Percentiles rank a stretch among this genome's conserved stretches.
These are phyloP conservation scores for Sylvia borin DNA, from an alignment of 2,797 vertebrate species.

Conservation along the genomic window DNA sequence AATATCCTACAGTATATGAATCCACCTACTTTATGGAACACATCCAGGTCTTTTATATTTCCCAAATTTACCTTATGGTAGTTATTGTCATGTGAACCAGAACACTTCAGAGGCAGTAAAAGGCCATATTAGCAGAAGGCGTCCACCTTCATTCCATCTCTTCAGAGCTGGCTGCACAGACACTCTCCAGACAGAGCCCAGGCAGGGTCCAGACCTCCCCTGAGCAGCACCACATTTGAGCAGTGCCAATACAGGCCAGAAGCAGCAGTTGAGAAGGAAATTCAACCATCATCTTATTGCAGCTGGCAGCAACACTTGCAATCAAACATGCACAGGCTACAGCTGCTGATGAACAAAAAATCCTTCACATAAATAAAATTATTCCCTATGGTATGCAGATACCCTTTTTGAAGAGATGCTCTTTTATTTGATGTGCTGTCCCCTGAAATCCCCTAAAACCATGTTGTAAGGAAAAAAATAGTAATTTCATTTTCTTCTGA, in stretches of 20 bases:
- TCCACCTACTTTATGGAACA: background rate
- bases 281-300: background rate
- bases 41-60: background rate
- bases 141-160: background rate
- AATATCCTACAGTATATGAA: background rate
- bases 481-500: background rate
- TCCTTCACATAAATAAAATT: background rate
- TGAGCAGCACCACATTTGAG: background rate
- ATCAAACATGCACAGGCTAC: background rate
- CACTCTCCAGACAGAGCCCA: accelerated
- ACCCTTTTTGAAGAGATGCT: background rate
- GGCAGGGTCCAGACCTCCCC: accelerated
- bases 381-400: background rate
- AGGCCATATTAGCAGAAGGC: background rate
- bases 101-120: background rate
- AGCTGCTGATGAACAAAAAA: background rate
- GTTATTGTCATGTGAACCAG: background rate
- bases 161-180: background rate
- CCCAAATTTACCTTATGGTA: background rate
- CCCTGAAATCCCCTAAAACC: background rate
- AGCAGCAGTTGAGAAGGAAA: background rate
- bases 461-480: background rate
- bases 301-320: background rate
- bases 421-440: background rate
- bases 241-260: background rate